phyloP scores from a whole-genome alignment of 2,797 vertebrate genomes.

The Sylvia borin region DNA sequence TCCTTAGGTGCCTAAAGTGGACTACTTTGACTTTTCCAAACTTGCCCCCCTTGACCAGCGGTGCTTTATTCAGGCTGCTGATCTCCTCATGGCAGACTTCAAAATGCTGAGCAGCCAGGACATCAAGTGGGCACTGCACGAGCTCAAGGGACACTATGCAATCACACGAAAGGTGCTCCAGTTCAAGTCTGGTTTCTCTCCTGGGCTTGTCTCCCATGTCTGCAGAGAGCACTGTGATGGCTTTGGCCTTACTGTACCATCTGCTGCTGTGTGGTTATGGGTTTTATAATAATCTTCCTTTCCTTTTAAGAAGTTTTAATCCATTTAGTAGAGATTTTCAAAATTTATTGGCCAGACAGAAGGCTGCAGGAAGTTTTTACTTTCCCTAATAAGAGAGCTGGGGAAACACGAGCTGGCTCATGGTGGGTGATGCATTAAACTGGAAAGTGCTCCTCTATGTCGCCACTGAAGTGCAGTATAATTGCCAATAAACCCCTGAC shows the following conservation, averaged over 20 bases:
- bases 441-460: not conserved
- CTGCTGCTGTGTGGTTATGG: not conserved
- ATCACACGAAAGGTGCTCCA: slow-evolving; percentile 91
- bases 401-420: not conserved
- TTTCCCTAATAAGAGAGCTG: not conserved
- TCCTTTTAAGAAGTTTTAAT: slow-evolving; percentile 35
- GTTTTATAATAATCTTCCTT: not conserved
- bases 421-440: not conserved
- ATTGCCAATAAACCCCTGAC: slow-evolving; percentile 22
- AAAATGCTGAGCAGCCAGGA: slow-evolving; percentile 97
- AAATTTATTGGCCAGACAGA: not conserved
- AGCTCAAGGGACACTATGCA: slow-evolving; percentile 99
- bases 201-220: not conserved
- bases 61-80: slow-evolving; percentile 90
- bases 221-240: not conserved
- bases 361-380: slow-evolving; percentile 24
- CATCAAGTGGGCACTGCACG: slow-evolving; percentile 96
- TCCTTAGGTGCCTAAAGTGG: slow-evolving; percentile 84
- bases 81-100: slow-evolving; percentile 96
- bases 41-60: slow-evolving; percentile 84
- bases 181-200: not conserved
- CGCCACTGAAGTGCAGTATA: not conserved
- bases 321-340: not conserved
- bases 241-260: not conserved
- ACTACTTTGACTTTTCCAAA: slow-evolving; percentile 91